These are phyloP conservation scores for Clarias gariepinus DNA, from an alignment of 2,113 vertebrate genomes.

Conservation along the genomic window DNA sequence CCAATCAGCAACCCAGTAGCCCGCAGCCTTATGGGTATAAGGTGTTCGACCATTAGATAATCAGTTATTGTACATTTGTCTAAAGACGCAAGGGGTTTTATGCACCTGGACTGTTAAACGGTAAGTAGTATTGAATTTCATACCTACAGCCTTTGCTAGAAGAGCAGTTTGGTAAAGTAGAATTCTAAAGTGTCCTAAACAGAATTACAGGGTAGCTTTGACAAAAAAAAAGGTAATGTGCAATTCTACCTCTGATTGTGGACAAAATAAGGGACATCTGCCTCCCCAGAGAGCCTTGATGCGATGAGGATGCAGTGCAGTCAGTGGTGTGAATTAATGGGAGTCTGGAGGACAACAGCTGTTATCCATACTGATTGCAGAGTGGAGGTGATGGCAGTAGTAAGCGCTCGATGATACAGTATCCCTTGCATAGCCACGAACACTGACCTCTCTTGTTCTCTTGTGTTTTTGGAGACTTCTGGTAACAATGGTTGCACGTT, in stretches of 20 bases:
- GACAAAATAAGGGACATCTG: slow-evolving; percentile 13
- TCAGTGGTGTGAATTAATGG: slow-evolving; percentile 25
- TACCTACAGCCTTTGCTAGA: not conserved
- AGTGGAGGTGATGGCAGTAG: not conserved
- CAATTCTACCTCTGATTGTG: not conserved
- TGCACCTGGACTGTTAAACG: not conserved
- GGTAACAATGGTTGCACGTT: not conserved
- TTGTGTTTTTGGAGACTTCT: not conserved
- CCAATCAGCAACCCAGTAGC: no score
- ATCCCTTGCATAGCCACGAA: not conserved
- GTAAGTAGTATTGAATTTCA: not conserved
- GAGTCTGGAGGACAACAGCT: slow-evolving; percentile 27
- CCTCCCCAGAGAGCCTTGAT: not conserved
- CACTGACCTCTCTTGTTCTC: not conserved
- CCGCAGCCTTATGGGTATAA: no score
- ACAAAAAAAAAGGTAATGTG: not conserved
- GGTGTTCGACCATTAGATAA: not conserved
- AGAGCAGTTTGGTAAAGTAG: not conserved
- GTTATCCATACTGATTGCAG: slow-evolving; percentile 3
- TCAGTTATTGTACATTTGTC: not conserved
- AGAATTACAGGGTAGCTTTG: not conserved
- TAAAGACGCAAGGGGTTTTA: not conserved
- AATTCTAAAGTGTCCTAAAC: not conserved
- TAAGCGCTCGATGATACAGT: not conserved
- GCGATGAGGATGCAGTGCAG: not conserved